Conservation (phyloP, 2,113 vertebrate species). For the Saguinus imperator region DNA sequence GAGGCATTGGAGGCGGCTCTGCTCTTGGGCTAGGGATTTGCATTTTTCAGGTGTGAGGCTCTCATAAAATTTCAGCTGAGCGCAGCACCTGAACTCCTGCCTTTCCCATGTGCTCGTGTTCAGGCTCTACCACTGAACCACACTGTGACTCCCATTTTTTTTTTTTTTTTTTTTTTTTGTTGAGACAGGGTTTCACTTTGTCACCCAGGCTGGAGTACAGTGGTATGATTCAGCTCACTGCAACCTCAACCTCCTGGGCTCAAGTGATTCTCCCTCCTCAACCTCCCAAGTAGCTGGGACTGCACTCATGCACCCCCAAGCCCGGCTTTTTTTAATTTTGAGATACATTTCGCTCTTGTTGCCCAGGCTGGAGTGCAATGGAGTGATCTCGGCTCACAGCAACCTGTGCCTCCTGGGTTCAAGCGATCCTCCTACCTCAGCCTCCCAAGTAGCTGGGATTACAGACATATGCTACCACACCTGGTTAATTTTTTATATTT, state of each 20-base stretch:
- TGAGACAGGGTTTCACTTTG: not conserved
- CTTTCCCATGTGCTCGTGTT: accelerated
- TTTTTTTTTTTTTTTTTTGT: not conserved
- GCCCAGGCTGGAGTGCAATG: no score
- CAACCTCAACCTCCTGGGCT: not conserved
- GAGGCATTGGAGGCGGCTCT: not conserved
- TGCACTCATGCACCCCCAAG: not conserved
- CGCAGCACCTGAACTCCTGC: not conserved
- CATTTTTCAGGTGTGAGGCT: not conserved
- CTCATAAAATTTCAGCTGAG: not conserved
- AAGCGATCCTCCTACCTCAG: no score
- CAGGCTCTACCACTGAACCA: not conserved
- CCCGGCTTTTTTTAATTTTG: not conserved
- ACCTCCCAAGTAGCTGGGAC: not conserved
- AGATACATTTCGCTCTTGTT: no score
- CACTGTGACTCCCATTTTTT: not conserved
- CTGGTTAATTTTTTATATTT: no score
- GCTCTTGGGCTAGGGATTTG: not conserved
- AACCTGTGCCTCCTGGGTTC: no score
- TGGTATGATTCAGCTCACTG: not conserved
- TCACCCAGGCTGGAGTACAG: not conserved
- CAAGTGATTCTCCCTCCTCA: not conserved
- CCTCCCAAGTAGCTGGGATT: no score
- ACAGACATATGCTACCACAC: no score
- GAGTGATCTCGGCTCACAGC: no score